Evolutionary conservation across 2,888 invertebrate genomes (phyloP).

Genomic region (Chymomyza amoena): DNA sequence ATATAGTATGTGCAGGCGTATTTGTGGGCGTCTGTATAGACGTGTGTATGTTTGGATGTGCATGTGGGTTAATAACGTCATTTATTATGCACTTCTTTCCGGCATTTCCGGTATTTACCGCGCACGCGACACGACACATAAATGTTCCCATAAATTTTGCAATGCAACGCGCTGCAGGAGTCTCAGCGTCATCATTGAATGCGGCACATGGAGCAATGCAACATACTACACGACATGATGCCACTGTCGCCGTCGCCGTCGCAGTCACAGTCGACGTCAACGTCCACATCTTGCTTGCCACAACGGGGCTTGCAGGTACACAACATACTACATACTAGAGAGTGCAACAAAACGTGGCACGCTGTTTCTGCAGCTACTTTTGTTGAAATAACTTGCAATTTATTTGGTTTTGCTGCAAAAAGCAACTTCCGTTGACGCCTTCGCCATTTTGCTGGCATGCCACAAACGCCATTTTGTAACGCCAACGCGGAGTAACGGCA

Average conservation of each 20-base stretch:
- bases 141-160: conserved; percentile 71
- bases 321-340: neutral
- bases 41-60: conserved; percentile 25
- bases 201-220: conserved; percentile 57
- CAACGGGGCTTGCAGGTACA: neutral
- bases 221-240: conserved; percentile 32
- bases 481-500: conserved; percentile 58
- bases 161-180: conserved; percentile 31
- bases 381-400: conserved; percentile 71
- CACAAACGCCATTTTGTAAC: conserved; percentile 68
- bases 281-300: neutral
- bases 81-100: conserved; percentile 73
- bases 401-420: conserved; percentile 66
- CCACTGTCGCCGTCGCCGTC: conserved; percentile 20
- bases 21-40: neutral
- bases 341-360: no score
- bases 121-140: conserved; percentile 74
- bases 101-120: conserved; percentile 72
- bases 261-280: neutral
- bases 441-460: conserved; percentile 71
- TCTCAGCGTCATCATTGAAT: conserved; percentile 24
- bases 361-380: conserved; percentile 31
- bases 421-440: conserved; percentile 72
- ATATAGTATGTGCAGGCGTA: neutral
- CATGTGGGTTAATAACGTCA: conserved; percentile 73